Base-by-base conservation (phyloP, 2,888 invertebrate species). In the Argyra leucocephala region DNA sequence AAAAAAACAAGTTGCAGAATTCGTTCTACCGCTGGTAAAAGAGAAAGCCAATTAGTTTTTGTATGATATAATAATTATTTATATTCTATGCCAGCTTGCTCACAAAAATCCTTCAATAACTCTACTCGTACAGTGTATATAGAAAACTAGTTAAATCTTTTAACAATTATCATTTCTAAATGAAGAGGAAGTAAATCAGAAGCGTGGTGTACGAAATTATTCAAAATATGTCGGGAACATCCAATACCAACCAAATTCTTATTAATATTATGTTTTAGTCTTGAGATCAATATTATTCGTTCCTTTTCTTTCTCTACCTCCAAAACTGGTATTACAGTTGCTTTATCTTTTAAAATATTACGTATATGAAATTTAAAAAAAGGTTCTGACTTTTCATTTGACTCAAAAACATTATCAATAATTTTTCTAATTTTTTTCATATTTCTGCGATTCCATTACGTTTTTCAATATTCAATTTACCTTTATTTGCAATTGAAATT, bases 81-180 rank as follows among this genome's bases (percentile, higher is more conserved):
- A 22, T 66, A 64, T 57, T 63, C 60, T 18, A 58, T 26, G 6
- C 59, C 64, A 61, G 58, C 60, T 37, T 24, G 26, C 10, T 21
- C 62, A 48, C 66, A 66, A 59, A 66, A 66, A n/a, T 60, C 63
- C 57, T 66, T 66, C 31, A 64, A 58, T 57, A n/a, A 57, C 57
- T 61, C 70, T 64, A 73, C 70, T 57, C 70, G 66, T 61, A 71
- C 70, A 26, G 70, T 71, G 67, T 69, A 72, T 26, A 69, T 68
- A 70, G 65, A 68, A 62, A 71, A 72, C 70, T 71, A 70, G 65
- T 69, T 69, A 69, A 71, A 70, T 48, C 37, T 48, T 23, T 62
- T 65, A 9, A 61, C 24, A 57, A 59, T n/a, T 4, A 67, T 64
- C 5, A 26, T 37, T 65, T 67, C 65, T 2, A 61, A 48, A 60